These are phyloP conservation scores for Leptopilina clavipes DNA, from an alignment of 1,140 invertebrate species.

Conservation along the genomic window DNA sequence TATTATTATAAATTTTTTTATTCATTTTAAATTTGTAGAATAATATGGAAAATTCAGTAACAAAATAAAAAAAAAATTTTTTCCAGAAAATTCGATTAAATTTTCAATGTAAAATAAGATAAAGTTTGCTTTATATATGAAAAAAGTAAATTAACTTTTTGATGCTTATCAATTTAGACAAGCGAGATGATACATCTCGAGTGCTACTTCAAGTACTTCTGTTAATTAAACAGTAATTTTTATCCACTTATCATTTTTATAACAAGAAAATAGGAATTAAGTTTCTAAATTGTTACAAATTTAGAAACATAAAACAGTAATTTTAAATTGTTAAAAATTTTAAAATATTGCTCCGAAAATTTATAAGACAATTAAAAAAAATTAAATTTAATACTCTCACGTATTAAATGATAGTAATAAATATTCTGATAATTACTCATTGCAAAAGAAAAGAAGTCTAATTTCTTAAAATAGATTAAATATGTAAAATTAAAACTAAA, in stretches of 20 bases:
- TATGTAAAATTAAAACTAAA: no score
- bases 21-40: no score
- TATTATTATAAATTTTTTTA: no score
- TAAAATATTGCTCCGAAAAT: not conserved
- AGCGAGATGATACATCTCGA: not conserved
- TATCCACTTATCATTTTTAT: conserved; percentile 4
- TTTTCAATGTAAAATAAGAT: not conserved
- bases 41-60: no score
- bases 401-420: no score
- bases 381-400: no score
- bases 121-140: not conserved
- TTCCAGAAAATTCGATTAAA: not conserved
- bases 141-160: conserved; percentile 3
- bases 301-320: not conserved
- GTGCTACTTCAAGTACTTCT: not conserved
- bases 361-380: not conserved
- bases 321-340: not conserved
- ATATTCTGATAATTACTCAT: no score
- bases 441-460: no score
- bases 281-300: not conserved
- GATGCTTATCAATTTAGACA: not conserved
- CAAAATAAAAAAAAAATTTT: not conserved
- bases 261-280: not conserved
- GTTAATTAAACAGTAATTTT: not conserved
- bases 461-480: no score